Conservation (phyloP, 2,888 invertebrate genomes). For the Ichneumoninae sp. region DNA sequence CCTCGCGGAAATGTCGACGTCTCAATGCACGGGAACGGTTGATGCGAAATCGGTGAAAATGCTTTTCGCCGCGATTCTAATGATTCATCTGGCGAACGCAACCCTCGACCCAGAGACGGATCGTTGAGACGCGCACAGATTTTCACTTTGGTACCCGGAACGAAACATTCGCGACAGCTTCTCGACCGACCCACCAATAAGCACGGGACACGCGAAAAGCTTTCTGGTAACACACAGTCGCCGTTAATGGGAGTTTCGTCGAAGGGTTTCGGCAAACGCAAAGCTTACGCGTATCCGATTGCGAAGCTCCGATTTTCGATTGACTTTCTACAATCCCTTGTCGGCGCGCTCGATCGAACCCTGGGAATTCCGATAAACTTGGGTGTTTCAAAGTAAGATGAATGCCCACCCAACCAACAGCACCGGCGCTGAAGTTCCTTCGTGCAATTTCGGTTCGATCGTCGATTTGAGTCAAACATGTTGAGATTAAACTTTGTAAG, state of each 20-base stretch:
- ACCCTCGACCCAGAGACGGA: background rate
- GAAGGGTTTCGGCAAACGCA: conserved; percentile 5
- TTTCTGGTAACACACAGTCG: background rate
- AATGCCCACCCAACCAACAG: background rate
- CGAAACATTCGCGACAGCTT: background rate
- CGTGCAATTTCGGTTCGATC: conserved; percentile 1
- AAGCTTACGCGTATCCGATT: background rate
- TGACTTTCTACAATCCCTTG: background rate
- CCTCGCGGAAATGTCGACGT: background rate
- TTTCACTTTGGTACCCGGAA: background rate
- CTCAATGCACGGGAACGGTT: background rate
- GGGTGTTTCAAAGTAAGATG: conserved; percentile 3
- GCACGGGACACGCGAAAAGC: background rate
- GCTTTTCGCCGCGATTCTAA: background rate
- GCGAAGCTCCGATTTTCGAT: background rate
- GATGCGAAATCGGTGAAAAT: background rate
- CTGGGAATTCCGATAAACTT: conserved; percentile 1
- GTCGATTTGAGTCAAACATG: background rate
- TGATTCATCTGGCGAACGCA: background rate
- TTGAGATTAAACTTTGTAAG: background rate
- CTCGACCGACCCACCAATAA: background rate
- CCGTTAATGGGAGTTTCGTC: conserved; percentile 14
- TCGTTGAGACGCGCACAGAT: background rate
- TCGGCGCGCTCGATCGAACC: background rate
- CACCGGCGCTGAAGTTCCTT: background rate